phyloP scores from a whole-genome alignment of 2,888 invertebrate species.

The Drosophila colorata region DNA sequence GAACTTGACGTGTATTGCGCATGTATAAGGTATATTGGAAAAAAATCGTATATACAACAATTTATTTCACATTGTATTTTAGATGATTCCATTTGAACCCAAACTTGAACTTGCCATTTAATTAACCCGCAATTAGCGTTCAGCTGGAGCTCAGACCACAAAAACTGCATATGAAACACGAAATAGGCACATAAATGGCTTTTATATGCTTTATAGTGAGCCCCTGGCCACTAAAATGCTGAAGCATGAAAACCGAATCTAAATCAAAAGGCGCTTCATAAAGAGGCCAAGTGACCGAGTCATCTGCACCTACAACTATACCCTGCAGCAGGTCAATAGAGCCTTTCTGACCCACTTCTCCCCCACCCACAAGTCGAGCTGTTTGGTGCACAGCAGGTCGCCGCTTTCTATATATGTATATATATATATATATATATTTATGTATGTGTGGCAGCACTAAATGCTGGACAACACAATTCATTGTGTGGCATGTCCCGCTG shows the following conservation, averaged over 20 bases:
- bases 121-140: slow-evolving; percentile 25
- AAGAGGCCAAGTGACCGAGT: slow-evolving; percentile 41
- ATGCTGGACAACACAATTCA: slow-evolving; percentile 81
- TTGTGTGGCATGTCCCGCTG: slow-evolving; percentile 76
- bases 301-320: slow-evolving; percentile 28
- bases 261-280: slow-evolving; percentile 30
- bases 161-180: neutral
- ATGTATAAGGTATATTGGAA: too few relatives aligned
- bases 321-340: slow-evolving; percentile 43
- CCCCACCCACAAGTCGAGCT: slow-evolving; percentile 6
- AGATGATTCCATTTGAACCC: too few relatives aligned
- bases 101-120: slow-evolving; percentile 8
- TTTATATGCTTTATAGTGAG: slow-evolving; percentile 8
- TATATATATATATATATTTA: slow-evolving; percentile 21
- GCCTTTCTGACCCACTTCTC: slow-evolving; percentile 11
- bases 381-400: slow-evolving; percentile 50
- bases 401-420: slow-evolving; percentile 18
- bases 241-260: slow-evolving; percentile 22
- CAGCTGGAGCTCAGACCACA: neutral
- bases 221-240: neutral
- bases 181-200: slow-evolving; percentile 7
- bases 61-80: too few relatives aligned
- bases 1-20: too few relatives aligned
- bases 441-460: slow-evolving; percentile 64
- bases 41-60: too few relatives aligned